Evolutionary conservation across 1,140 invertebrate species (phyloP).

Genomic region (Chironomus striatipennis): DNA sequence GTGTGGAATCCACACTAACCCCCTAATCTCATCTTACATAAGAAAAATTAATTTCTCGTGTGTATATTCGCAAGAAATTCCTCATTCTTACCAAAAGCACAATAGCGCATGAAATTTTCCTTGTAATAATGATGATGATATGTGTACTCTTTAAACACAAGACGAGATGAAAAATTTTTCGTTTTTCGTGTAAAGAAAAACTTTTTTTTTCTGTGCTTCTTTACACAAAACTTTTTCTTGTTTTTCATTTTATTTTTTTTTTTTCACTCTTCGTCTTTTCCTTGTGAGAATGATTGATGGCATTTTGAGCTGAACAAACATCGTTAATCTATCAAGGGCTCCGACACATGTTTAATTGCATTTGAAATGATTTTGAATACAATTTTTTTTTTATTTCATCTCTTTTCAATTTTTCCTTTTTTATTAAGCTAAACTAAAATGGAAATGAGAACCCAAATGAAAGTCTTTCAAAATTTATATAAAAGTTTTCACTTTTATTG

Average conservation of each 20-base stretch:
- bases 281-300: constrained; percentile 11
- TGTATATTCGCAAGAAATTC: not conserved
- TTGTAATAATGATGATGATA: not conserved
- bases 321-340: constrained; percentile 20
- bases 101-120: not conserved
- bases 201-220: no score
- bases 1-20: no score
- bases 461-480: no score
- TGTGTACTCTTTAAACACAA: constrained; percentile 6
- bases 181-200: not conserved
- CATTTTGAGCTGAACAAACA: not conserved
- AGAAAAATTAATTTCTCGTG: no score
- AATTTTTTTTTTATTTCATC: not conserved
- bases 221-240: no score
- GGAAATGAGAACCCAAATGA: no score
- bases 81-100: not conserved
- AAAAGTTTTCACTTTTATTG: not conserved
- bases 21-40: no score
- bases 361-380: not conserved
- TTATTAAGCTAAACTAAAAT: not conserved
- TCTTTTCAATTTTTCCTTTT: not conserved
- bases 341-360: constrained; percentile 22
- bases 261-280: not conserved
- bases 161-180: not conserved
- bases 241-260: no score